Evolutionary conservation across 2,888 invertebrate species (phyloP), one percentile per base, ranked within the genome.

Genomic region (Tinea semifulvella): DNA sequence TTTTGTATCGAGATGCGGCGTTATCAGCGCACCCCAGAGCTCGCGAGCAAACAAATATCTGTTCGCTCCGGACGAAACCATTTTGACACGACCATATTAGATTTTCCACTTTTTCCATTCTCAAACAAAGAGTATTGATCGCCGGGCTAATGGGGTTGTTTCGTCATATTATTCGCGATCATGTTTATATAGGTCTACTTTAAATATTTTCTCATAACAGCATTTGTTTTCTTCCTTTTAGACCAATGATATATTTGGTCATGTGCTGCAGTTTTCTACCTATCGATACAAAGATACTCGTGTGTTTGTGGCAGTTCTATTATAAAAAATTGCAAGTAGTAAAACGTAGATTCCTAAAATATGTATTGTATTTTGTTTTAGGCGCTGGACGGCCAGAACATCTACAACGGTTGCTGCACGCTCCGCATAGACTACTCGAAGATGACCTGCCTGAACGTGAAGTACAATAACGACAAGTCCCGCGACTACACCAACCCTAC

Each of bases 381-480:
- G 88, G 88, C 95, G 48, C 84, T 99, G 60, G 98, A 99, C 70
- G 98, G 98, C 36, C 98, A 99, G 81, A 98, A 98, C 77, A 97
- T 98, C 66, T 99, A 98, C 88, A 98, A 97, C 79, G 96, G 97
- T 48, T 99, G 99, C 84, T 98, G 98, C 85, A 98, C 98, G 46
- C 86, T 99, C 63, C 92, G 98, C 74, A 98, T 99, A 74, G 98
- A 99, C 82, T 99, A 97, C 85, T 97, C 97, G 60, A 99, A 99
- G 84, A 88, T 99, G 88, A 92, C 94, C 60, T 95, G 94, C 59
- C 86, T 99, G 61, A 98, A 98, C 82, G 98, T 99, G 57, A 97
- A 98, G 77, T 99, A 97, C 85, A 99, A 99, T 86, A 99, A 99
- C 82, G 99, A 99, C 85, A 99, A 99, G 84, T 97, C 96, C 50